Conservation (phyloP, 2,113 vertebrate species). For the Limanda limanda region DNA sequence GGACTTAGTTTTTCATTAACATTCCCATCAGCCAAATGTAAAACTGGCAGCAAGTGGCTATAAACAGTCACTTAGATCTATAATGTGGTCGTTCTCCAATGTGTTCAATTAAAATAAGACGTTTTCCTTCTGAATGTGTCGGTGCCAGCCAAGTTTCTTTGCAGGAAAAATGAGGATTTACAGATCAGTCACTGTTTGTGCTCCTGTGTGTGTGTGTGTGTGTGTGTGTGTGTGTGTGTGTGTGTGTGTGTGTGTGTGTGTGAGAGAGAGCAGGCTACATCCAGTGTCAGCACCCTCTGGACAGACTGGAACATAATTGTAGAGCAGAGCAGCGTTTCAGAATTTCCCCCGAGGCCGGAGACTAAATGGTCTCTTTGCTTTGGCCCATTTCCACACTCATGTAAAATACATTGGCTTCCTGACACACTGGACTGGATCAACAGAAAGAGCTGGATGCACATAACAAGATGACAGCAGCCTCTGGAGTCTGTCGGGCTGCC, state of each 20-base stretch:
- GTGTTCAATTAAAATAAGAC: not conserved
- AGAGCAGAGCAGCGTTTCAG: slow-evolving; percentile 2
- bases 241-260: slow-evolving; percentile 20
- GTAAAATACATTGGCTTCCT: slow-evolving; percentile 50
- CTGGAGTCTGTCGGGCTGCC: not conserved
- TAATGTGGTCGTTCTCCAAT: not conserved
- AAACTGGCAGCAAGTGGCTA: not conserved
- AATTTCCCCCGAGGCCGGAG: slow-evolving; percentile 30
- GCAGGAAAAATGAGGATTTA: not conserved
- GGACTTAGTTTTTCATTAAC: not conserved
- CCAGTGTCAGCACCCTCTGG: slow-evolving; percentile 6
- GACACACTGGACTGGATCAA: slow-evolving; percentile 25
- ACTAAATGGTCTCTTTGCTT: slow-evolving; percentile 38
- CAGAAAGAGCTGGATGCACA: slow-evolving; percentile 5
- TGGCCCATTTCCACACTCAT: slow-evolving; percentile 40
- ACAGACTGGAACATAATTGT: slow-evolving; percentile 30
- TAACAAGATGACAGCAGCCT: slow-evolving; percentile 31
- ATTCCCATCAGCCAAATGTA: not conserved
- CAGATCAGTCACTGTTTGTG: not conserved
- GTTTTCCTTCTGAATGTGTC: not conserved
- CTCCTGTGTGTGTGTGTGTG: slow-evolving; percentile 6
- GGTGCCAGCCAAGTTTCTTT: not conserved
- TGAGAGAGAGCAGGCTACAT: slow-evolving; percentile 9
- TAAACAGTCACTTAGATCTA: not conserved
- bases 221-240: slow-evolving; percentile 16